Conservation (phyloP, 2,888 invertebrate species). For the Mythimna lalbum region DNA sequence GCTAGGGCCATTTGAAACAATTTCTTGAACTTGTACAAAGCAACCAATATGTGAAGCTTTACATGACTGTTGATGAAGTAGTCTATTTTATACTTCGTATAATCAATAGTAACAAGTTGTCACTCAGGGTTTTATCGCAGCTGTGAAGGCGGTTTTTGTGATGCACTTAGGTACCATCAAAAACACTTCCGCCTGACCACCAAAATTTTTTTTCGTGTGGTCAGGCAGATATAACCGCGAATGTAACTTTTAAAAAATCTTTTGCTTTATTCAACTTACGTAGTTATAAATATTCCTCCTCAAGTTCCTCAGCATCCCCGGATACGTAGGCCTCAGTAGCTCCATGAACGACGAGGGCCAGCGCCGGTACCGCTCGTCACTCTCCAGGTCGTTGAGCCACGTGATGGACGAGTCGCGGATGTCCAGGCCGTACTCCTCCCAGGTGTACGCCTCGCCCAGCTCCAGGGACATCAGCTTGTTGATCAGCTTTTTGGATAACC, state of each 20-base stretch:
- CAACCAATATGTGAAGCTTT: too few relatives aligned
- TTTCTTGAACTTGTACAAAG: too few relatives aligned
- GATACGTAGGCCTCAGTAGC: constrained; percentile 98
- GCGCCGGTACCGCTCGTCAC: constrained; percentile 95
- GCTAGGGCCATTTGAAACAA: too few relatives aligned
- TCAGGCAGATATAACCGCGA: too few relatives aligned
- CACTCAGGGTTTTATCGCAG: too few relatives aligned
- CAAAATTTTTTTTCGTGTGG: too few relatives aligned
- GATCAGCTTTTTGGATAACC: constrained; percentile 92
- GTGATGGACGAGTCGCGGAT: constrained; percentile 97
- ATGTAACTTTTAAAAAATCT: too few relatives aligned
- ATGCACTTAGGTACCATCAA: too few relatives aligned
- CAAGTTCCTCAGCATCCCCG: constrained; percentile 98
- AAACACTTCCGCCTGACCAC: too few relatives aligned
- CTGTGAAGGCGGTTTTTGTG: background rate
- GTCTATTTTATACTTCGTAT: background rate
- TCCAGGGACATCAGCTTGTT: constrained; percentile 93
- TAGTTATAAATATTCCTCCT: constrained; percentile 96
- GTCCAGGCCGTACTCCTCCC: constrained; percentile 97
- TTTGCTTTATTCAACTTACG: constrained; percentile 82
- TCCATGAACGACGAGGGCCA: constrained; percentile 98
- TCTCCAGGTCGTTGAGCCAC: constrained; percentile 99
- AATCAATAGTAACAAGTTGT: background rate
- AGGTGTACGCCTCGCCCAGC: constrained; percentile 90
- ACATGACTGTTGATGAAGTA: background rate